Evolutionary conservation across 2,113 vertebrate species (phyloP), one percentile per base, ranked within the genome.

Genomic region (Cheilinus undulatus): DNA sequence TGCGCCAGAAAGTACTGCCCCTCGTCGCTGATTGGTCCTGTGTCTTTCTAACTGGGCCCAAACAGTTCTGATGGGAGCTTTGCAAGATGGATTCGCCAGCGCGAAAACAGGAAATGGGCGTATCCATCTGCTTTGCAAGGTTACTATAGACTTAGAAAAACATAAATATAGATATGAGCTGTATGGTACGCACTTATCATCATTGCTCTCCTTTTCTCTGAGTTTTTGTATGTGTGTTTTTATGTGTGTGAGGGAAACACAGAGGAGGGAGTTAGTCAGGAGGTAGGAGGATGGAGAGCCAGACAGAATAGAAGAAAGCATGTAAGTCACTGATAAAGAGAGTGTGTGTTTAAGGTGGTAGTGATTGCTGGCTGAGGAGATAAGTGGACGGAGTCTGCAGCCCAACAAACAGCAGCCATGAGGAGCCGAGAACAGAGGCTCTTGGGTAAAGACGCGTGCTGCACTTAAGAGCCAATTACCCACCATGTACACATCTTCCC

Each of bases 381-480:
- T 87, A 90, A 86, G 79, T 83, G 85, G 84, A 83, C 77, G 60
- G 72, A 85, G 82, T 92, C 82, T 85, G 78, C 78, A 68, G 83
- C 72, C 85, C 75, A 59, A 72, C 82, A 84, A 80, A 86, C 87
- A 73, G 69, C 74, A 66, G 83, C 84, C 84, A 84, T 86, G 85
- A 89, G 54, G 63, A 82, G 80, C 11, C 9, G 70, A 63, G 73
- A 71, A 57, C 62, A 76, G 82, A 86, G 86, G 80, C 87, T 88
- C 88, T 66, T 80, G 89, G 88, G 88, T 85, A 64, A 73, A 91
- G 63, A 84, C 77, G 78, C 76, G 78, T 90, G 89, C 89, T 88
- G 87, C 92, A 92, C 91, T 93, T 93, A 91, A 90, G 87, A 92
- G 86, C 89, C 88, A 93, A 91, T 91, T 88, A 92, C 86, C 82